phyloP scores from a whole-genome alignment of 1,140 invertebrate genomes.

The Drosophila navojoa region DNA sequence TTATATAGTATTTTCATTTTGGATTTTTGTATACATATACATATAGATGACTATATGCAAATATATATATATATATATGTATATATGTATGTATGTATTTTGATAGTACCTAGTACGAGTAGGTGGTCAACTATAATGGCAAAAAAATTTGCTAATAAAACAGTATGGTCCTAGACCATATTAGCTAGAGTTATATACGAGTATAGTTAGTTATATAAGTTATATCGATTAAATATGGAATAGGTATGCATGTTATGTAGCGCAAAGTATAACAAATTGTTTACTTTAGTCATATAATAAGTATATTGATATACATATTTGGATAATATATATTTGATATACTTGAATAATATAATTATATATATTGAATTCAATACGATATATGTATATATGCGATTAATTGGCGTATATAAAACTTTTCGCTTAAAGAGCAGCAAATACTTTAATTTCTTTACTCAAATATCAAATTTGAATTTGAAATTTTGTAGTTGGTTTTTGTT shows the following conservation, averaged over 20 bases:
- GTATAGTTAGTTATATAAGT: slow-evolving; percentile 57
- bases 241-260: slow-evolving; percentile 80
- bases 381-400: slow-evolving; percentile 66
- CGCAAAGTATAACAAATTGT: slow-evolving; percentile 83
- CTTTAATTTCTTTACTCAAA: slow-evolving; percentile 61
- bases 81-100: slow-evolving; percentile 5
- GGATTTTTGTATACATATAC: slow-evolving; percentile 2
- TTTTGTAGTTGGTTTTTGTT: slow-evolving; percentile 61
- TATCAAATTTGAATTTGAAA: slow-evolving; percentile 47
- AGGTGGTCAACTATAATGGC: slow-evolving; percentile 73
- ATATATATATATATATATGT: slow-evolving; percentile 4
- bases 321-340: slow-evolving; percentile 47
- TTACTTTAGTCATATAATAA: slow-evolving; percentile 60
- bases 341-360: slow-evolving; percentile 47
- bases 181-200: slow-evolving; percentile 75
- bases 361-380: slow-evolving; percentile 70
- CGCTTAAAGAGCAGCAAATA: slow-evolving; percentile 72
- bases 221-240: slow-evolving; percentile 74
- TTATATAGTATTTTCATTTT: slow-evolving; percentile 11
- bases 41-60: slow-evolving; percentile 2
- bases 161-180: slow-evolving; percentile 72
- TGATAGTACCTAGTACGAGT: slow-evolving; percentile 51
- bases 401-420: slow-evolving; percentile 75
- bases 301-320: slow-evolving; percentile 54
- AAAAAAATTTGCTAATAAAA: slow-evolving; percentile 71